Evolutionary conservation across 2,113 vertebrate species (phyloP).

Genomic region (Hemiscyllium ocellatum): DNA sequence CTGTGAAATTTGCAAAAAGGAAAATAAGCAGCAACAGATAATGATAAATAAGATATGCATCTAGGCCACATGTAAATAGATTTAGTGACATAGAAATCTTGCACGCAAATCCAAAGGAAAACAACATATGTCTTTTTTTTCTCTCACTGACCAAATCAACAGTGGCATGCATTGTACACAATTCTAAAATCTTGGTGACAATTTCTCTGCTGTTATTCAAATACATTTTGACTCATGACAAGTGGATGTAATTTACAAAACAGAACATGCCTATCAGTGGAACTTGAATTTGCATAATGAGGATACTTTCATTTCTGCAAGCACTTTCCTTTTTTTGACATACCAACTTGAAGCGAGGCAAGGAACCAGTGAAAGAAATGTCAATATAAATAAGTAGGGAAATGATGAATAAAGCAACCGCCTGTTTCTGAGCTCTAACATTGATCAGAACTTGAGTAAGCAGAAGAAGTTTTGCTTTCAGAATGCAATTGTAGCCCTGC

Average conservation of each 20-base stretch:
- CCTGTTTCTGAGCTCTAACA: conserved; percentile 44
- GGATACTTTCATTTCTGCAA: conserved; percentile 80
- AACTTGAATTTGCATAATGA: conserved; percentile 87
- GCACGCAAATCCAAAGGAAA: conserved; percentile 66
- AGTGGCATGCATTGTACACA: conserved; percentile 68
- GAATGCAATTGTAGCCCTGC: conserved; percentile 52
- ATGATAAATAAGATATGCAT: conserved; percentile 65
- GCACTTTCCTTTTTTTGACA: conserved; percentile 72
- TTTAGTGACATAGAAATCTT: conserved; percentile 79
- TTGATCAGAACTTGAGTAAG: conserved; percentile 63
- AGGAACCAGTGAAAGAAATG: conserved; percentile 63
- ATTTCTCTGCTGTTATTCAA: conserved; percentile 86
- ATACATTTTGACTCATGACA: conserved; percentile 95
- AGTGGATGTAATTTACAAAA: conserved; percentile 88
- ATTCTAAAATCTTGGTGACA: conserved; percentile 85
- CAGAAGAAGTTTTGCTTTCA: conserved; percentile 63
- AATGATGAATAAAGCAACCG: conserved; percentile 65
- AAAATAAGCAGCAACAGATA: conserved; percentile 60
- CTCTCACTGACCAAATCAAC: conserved; percentile 77
- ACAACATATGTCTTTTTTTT: conserved; percentile 72
- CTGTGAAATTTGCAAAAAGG: conserved; percentile 64
- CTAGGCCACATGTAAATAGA: conserved; percentile 77
- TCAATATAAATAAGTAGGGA: conserved; percentile 68
- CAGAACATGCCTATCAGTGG: conserved; percentile 84
- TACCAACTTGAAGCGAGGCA: conserved; percentile 64